Evolutionary conservation across 2,113 vertebrate species (phyloP).

Genomic region (Prinia subflava): DNA sequence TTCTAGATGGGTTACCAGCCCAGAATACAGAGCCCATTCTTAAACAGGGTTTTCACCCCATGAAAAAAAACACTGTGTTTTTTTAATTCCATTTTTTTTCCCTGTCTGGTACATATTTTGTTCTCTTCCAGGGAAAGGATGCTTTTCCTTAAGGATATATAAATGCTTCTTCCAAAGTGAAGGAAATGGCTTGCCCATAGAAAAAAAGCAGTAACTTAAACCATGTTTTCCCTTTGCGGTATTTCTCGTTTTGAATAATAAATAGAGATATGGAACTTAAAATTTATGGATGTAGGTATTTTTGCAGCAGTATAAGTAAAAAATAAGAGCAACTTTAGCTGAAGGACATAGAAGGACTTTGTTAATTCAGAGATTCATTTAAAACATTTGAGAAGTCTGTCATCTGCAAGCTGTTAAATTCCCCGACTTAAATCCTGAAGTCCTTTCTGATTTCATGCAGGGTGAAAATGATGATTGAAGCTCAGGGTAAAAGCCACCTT

Average conservation of each 20-base stretch:
- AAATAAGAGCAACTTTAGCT: background rate
- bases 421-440: background rate
- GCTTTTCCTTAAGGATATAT: background rate
- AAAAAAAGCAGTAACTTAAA: background rate
- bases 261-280: background rate
- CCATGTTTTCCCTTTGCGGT: background rate
- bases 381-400: slow-evolving; percentile 29
- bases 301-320: background rate
- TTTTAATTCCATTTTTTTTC: fast-evolving
- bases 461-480: background rate
- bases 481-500: background rate
- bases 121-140: background rate
- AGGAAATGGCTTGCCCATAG: background rate
- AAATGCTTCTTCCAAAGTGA: background rate
- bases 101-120: background rate
- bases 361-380: background rate
- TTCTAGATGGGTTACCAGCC: background rate
- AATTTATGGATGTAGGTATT: background rate
- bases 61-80: fast-evolving
- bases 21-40: background rate
- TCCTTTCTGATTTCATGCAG: slow-evolving; percentile 8
- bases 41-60: background rate
- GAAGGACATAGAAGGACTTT: slow-evolving; percentile 43
- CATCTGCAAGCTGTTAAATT: slow-evolving; percentile 39
- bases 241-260: slow-evolving; percentile 3